phyloP scores from a whole-genome alignment of 2,797 vertebrate genomes.

The Dendrocincla tyrannina region DNA sequence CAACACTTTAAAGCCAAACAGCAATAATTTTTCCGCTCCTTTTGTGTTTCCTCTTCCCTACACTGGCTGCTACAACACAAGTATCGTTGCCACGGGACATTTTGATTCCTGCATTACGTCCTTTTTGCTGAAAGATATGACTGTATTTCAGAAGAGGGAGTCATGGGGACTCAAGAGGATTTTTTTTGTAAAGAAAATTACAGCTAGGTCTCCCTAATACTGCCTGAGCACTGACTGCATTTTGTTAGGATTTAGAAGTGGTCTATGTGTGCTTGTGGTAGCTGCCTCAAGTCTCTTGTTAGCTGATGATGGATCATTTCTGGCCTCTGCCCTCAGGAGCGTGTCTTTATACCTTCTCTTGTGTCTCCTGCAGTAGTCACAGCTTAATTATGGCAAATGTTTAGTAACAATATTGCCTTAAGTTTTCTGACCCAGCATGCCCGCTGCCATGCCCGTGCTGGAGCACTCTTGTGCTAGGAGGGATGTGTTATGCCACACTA shows the following conservation, averaged over 20 bases:
- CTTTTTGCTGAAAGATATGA: background rate
- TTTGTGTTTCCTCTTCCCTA: background rate
- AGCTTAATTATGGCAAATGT: background rate
- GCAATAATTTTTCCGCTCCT: background rate
- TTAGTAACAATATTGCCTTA: background rate
- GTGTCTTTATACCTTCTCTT: background rate
- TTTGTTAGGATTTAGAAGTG: background rate
- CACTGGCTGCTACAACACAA: background rate
- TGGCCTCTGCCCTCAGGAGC: background rate
- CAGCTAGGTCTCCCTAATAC: background rate
- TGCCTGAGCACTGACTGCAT: background rate
- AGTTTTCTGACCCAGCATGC: background rate
- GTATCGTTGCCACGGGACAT: background rate
- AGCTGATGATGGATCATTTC: background rate
- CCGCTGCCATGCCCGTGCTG: background rate
- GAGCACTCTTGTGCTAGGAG: rapidly evolving
- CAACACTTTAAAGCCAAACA: background rate
- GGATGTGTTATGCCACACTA: background rate
- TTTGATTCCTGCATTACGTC: background rate
- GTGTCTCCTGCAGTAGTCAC: background rate
- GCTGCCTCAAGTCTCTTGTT: background rate
- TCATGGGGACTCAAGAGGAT: background rate
- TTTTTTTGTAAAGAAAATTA: background rate
- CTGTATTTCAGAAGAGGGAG: background rate
- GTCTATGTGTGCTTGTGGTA: background rate